These are phyloP conservation scores for Motacilla tschutschensis DNA, from an alignment of 2,113 vertebrate genomes.

Conservation along the genomic window DNA sequence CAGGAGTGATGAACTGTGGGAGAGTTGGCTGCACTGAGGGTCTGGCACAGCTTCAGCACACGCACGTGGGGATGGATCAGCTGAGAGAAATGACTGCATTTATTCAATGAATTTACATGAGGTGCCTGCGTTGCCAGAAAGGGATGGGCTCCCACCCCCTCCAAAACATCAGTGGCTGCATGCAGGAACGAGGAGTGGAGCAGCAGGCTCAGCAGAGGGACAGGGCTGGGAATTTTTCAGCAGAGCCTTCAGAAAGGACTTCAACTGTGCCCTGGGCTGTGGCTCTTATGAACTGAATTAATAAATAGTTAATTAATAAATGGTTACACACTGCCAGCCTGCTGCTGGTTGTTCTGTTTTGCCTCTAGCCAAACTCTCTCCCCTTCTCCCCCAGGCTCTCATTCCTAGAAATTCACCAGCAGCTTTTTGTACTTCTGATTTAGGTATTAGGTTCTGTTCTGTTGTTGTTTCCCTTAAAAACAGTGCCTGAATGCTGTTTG, in stretches of 20 bases:
- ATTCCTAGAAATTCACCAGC: background rate
- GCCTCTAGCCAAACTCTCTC: background rate
- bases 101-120: conserved; percentile 68
- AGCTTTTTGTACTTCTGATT: background rate
- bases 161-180: background rate
- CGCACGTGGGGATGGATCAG: conserved; percentile 55
- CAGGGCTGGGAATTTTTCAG: background rate
- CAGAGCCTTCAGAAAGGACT: background rate
- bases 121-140: conserved; percentile 21
- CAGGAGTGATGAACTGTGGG: conserved; percentile 52
- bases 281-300: background rate
- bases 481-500: no score
- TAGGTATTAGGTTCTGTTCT: background rate
- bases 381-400: fast-evolving
- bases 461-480: background rate
- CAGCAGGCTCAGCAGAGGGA: background rate
- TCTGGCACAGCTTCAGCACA: conserved; percentile 45
- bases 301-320: background rate
- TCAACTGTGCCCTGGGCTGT: background rate
- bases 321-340: background rate
- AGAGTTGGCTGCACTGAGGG: conserved; percentile 48
- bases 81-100: conserved; percentile 64
- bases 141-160: background rate
- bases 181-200: background rate
- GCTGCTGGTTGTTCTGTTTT: background rate